Percentiles rank a stretch among this genome's conserved stretches.
Conservation (phyloP, 1,140 invertebrate genomes). For the Orius insidiosus region DNA sequence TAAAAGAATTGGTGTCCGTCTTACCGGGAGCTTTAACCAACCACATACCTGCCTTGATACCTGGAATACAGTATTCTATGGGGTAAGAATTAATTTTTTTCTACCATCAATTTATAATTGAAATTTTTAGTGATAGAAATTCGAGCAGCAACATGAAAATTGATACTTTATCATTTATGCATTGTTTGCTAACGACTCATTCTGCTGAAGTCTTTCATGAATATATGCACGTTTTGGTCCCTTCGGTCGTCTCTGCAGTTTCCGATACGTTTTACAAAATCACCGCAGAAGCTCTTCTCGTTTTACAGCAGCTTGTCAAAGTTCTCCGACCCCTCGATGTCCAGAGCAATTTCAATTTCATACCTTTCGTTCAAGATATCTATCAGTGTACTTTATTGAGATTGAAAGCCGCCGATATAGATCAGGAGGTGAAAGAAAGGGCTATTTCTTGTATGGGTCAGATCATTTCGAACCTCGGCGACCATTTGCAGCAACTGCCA, state of each 20-base stretch:
- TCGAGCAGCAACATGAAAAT: slow-evolving; percentile 98
- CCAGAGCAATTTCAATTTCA: slow-evolving; percentile 53
- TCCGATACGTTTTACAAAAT: slow-evolving; percentile 97
- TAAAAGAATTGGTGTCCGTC: slow-evolving; percentile 79
- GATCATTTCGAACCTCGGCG: slow-evolving; percentile 81
- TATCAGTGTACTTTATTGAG: slow-evolving; percentile 72
- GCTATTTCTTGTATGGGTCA: slow-evolving; percentile 96
- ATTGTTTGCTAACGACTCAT: slow-evolving; percentile 72
- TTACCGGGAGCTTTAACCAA: slow-evolving; percentile 73
- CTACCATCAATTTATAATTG: slow-evolving; percentile 30
- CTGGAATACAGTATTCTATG: slow-evolving; percentile 80
- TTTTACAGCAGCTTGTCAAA: slow-evolving; percentile 85
- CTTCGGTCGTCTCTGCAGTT: slow-evolving; percentile 73
- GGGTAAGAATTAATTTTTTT: slow-evolving; percentile 28
- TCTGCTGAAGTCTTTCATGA: slow-evolving; percentile 56
- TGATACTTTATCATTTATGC: slow-evolving; percentile 84
- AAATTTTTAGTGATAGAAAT: slow-evolving; percentile 59
- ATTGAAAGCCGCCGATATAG: slow-evolving; percentile 86
- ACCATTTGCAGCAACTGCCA: slow-evolving; percentile 60
- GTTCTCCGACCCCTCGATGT: slow-evolving; percentile 71
- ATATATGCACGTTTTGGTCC: slow-evolving; percentile 69
- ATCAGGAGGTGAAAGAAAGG: slow-evolving; percentile 96
- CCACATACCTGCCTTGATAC: slow-evolving; percentile 69
- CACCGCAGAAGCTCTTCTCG: slow-evolving; percentile 81
- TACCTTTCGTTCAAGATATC: slow-evolving; percentile 57